Base-by-base conservation (phyloP, 2,888 invertebrate genomes). In the Bombylius major region DNA sequence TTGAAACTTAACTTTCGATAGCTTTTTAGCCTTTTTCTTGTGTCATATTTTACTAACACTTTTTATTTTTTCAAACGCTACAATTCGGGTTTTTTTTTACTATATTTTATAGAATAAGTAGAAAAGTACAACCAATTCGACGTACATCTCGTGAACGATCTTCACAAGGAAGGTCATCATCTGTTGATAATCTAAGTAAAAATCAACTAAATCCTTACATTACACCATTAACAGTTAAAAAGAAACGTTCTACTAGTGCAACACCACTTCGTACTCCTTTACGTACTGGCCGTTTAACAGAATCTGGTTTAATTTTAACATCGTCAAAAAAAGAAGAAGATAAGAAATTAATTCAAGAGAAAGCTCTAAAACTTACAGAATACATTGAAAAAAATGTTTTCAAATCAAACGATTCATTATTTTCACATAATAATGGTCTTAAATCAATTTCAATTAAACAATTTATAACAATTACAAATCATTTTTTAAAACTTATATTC, bases 391-490 rank as follows among this genome's bases (percentile, higher is more conserved):
- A 55, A 7, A n/a, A 23, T 1, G 55, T 60, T 11, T 42, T 42
- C 11, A 42, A 42, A 11, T 42, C 39, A 42, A 42, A 36, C 6
- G 36, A 36, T 8, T 36, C 39, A 11, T 11, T 11, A 42, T 4
- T 36, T 8, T 36, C 9, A 8, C 36, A 42, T 11, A 3, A 1
- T 42, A 42, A 42, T 9, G 58, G 66, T 1, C 56, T 74, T 4
- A 69, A 70, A 34, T 66, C 70, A 50, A 71, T 74, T 67, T 70
- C 72, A 1, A 69, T 67, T 9, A 73, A 72, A 51, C 73, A 74
- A 48, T 74, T 74, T 55, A 65, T 72, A 5, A 62, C 56, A 7
- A 65, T 73, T 23, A 61, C 71, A 0, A 68, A 69, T 50, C 65
- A 67, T 58, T 70, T 72, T 23, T 60, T 74, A 0, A 65, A 67